These are phyloP conservation scores for Drosophila watanabei DNA, from an alignment of 1,140 invertebrate genomes.

Conservation along the genomic window DNA sequence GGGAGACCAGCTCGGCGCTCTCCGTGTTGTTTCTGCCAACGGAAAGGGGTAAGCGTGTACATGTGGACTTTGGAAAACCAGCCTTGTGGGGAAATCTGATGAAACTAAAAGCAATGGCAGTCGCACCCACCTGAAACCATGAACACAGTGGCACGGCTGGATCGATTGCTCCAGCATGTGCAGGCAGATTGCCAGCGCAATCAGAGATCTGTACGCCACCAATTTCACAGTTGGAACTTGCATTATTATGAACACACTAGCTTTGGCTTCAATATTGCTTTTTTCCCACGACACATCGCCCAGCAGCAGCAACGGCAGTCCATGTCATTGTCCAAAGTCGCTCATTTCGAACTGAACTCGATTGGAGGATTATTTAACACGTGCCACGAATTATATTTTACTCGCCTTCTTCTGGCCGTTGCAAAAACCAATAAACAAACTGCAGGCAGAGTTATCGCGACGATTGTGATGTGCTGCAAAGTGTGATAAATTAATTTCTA, in stretches of 20 bases:
- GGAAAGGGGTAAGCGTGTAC: conserved; percentile 1
- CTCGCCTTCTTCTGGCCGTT: background rate
- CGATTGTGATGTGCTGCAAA: conserved; percentile 68
- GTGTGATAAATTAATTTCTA: conserved; percentile 85
- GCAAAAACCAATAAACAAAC: conserved; percentile 64
- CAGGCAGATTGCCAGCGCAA: conserved; percentile 70
- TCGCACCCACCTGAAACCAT: conserved; percentile 76
- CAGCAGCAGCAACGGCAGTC: conserved; percentile 10
- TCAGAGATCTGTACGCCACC: conserved; percentile 61
- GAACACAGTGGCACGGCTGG: conserved; percentile 83
- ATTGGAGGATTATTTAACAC: conserved; percentile 62
- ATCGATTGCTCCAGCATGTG: conserved; percentile 83
- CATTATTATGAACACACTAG: conserved; percentile 78
- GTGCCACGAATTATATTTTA: conserved; percentile 47
- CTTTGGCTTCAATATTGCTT: conserved; percentile 54
- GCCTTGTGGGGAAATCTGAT: conserved; percentile 58
- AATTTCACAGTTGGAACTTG: conserved; percentile 61
- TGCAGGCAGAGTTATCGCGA: conserved; percentile 66
- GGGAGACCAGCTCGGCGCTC: conserved; percentile 83
- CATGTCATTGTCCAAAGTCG: conserved; percentile 56
- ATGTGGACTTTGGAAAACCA: conserved; percentile 1
- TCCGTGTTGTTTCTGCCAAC: conserved; percentile 79
- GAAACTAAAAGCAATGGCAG: conserved; percentile 42
- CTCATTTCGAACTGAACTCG: conserved; percentile 47
- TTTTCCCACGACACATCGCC: conserved; percentile 65